phyloP scores from a whole-genome alignment of 2,113 vertebrate species.

The Sclerurus mexicanus region DNA sequence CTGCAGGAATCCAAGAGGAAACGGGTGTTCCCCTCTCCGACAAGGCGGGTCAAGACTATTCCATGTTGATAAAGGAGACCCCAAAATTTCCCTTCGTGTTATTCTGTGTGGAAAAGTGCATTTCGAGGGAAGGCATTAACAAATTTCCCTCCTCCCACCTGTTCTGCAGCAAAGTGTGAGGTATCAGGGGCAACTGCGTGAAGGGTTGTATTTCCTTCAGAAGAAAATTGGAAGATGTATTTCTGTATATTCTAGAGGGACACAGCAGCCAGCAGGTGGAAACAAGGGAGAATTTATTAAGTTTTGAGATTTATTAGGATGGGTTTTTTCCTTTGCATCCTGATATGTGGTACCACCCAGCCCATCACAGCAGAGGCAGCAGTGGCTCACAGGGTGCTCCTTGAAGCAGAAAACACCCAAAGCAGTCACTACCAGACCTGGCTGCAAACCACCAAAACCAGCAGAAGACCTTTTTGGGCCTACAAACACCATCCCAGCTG shows the following conservation, averaged over 20 bases:
- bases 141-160: background rate
- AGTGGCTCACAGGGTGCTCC: background rate
- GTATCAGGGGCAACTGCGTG: too few relatives aligned
- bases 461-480: background rate
- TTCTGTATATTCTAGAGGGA: background rate
- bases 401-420: background rate
- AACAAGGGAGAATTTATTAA: background rate
- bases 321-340: background rate
- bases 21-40: background rate
- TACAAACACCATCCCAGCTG: background rate
- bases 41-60: background rate
- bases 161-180: background rate
- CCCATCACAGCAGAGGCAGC: background rate
- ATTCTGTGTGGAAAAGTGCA: background rate
- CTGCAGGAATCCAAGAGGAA: background rate
- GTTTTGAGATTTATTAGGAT: background rate
- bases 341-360: accelerated
- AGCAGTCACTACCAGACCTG: background rate
- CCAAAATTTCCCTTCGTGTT: accelerated
- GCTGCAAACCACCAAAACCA: background rate
- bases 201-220: background rate
- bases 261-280: background rate
- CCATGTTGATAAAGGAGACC: background rate
- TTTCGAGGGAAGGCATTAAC: background rate
- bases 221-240: background rate